phyloP scores from a whole-genome alignment of 1,140 invertebrate species.

The Microplitis demolitor region DNA sequence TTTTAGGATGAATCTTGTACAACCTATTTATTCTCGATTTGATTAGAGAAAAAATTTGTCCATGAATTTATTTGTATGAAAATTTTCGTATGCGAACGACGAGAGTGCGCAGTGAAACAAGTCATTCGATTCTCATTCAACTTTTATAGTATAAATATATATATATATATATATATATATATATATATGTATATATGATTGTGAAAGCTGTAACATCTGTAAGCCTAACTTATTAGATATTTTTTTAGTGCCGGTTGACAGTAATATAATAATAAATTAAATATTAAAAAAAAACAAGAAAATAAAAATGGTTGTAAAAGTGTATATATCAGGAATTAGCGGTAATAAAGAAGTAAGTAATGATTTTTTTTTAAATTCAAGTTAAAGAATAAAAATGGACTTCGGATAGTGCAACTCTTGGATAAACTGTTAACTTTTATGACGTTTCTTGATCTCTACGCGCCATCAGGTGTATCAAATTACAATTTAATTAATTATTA shows the following conservation, averaged over 20 bases:
- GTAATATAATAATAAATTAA: not conserved
- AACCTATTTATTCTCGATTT: too few relatives aligned
- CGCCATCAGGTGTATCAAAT: constrained; percentile 32
- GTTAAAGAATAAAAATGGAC: constrained; percentile 8
- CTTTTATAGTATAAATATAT: too few relatives aligned
- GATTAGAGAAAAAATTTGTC: too few relatives aligned
- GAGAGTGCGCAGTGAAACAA: too few relatives aligned
- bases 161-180: too few relatives aligned
- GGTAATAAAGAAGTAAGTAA: constrained; percentile 86
- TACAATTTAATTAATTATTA: constrained; percentile 25
- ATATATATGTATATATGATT: too few relatives aligned
- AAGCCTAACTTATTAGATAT: not conserved
- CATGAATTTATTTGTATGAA: too few relatives aligned
- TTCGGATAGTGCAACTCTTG: constrained; percentile 26
- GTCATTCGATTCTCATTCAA: too few relatives aligned
- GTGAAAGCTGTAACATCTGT: not conserved
- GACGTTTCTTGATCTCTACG: constrained; percentile 30
- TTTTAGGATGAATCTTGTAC: too few relatives aligned
- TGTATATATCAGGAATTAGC: constrained; percentile 87
- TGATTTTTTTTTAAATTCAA: constrained; percentile 12
- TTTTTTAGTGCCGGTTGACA: constrained; percentile 11
- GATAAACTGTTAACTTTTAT: constrained; percentile 8
- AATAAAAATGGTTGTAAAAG: constrained; percentile 80
- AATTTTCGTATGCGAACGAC: too few relatives aligned
- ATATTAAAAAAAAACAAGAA: not conserved